A percentile compares a stretch with the other conserved stretches of the same genome.
These are phyloP conservation scores for Greenwoodochromis staneri DNA, from an alignment of 2,113 vertebrate genomes.

Conservation along the genomic window DNA sequence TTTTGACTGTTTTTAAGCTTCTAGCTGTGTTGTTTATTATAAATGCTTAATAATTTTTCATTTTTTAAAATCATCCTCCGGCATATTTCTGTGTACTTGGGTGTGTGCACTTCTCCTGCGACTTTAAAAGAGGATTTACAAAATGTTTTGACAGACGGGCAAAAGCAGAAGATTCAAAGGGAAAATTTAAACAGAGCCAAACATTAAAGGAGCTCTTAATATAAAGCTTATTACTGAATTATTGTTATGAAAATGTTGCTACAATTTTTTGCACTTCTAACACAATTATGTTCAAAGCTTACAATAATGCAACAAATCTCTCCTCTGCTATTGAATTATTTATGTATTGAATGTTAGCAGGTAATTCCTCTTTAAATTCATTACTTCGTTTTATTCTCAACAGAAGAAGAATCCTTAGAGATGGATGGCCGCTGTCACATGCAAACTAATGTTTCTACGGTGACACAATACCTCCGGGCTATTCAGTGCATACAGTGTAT, in stretches of 20 bases:
- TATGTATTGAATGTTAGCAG: neutral
- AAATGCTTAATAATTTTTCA: neutral
- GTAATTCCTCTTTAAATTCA: neutral
- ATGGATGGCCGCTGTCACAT: neutral
- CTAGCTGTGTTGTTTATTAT: neutral
- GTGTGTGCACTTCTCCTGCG: neutral
- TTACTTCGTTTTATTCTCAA: neutral
- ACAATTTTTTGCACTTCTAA: neutral
- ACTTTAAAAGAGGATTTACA: neutral
- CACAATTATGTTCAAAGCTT: neutral
- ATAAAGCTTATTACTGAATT: neutral
- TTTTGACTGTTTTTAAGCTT: neutral
- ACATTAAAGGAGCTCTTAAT: neutral
- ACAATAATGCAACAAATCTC: neutral
- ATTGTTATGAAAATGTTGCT: neutral
- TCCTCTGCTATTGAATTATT: neutral
- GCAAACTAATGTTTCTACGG: neutral
- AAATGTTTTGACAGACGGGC: neutral
- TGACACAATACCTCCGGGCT: neutral
- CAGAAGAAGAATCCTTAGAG: neutral
- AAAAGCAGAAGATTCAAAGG: neutral
- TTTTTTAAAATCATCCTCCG: fast-evolving
- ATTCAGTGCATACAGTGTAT: neutral
- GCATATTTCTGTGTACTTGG: neutral
- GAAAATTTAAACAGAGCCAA: neutral